Percentiles rank a stretch among this genome's conserved stretches.
These are phyloP conservation scores for Polyommatus icarus DNA, from an alignment of 2,888 invertebrate genomes.

Conservation along the genomic window DNA sequence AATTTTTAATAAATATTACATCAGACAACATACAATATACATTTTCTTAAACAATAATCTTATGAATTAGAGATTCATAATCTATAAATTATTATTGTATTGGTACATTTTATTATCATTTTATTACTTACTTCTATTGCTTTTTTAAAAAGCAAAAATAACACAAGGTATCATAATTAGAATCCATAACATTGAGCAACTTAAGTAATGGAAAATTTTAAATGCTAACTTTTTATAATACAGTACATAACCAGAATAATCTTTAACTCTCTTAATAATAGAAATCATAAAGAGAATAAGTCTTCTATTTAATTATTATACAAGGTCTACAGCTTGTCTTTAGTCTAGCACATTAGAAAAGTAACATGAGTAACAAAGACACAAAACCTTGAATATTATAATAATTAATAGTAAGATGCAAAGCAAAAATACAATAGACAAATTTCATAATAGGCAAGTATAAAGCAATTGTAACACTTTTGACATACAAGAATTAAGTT, in stretches of 20 bases:
- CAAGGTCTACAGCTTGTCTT: background rate
- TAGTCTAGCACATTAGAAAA: too few relatives aligned
- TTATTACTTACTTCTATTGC: background rate
- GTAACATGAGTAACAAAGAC: background rate
- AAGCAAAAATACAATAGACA: background rate
- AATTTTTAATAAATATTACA: conserved; percentile 28
- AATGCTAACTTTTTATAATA: background rate
- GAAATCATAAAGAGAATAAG: background rate
- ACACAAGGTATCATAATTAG: background rate
- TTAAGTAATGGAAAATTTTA: background rate
- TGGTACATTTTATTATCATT: background rate
- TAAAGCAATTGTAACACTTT: background rate
- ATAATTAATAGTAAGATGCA: background rate
- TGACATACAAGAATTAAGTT: background rate
- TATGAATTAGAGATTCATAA: conserved; percentile 16
- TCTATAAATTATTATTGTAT: background rate
- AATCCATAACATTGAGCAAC: background rate
- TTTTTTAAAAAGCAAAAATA: background rate
- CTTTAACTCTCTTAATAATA: background rate
- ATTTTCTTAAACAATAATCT: background rate
- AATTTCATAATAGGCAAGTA: background rate
- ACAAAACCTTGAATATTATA: background rate
- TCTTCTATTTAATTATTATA: background rate
- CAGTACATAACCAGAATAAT: background rate
- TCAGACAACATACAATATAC: conserved; percentile 21